Percentiles rank a stretch among this genome's conserved stretches.
These are phyloP conservation scores for Acronicta aceris DNA, from an alignment of 2,888 invertebrate genomes.

Conservation along the genomic window DNA sequence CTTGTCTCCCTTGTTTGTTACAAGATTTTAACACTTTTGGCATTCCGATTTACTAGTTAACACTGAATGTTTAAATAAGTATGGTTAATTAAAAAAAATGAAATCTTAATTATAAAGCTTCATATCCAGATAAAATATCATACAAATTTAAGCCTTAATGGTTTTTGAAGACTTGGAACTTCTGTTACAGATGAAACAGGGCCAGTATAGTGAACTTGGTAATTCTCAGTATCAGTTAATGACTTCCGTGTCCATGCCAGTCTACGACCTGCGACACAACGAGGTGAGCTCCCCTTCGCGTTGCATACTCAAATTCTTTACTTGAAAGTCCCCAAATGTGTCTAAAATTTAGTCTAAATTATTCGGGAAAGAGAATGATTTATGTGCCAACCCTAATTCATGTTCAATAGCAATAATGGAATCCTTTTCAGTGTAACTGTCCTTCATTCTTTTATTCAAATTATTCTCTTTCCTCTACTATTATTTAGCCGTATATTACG, in stretches of 20 bases:
- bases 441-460: slow-evolving; percentile 54
- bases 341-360: slow-evolving; percentile 38
- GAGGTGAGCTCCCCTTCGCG: slow-evolving; percentile 90
- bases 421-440: slow-evolving; percentile 30
- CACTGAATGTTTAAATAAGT: too few species aligned
- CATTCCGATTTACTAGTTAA: too few species aligned
- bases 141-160: slow-evolving; percentile 20
- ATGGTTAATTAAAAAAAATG: too few species aligned
- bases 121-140: too few species aligned
- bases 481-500: slow-evolving; percentile 55
- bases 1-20: too few species aligned
- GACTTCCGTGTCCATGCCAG: slow-evolving; percentile 98
- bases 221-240: slow-evolving; percentile 93
- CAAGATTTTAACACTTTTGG: too few species aligned
- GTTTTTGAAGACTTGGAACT: slow-evolving; percentile 14
- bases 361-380: slow-evolving; percentile 53
- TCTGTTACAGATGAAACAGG: slow-evolving; percentile 87
- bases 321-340: slow-evolving; percentile 54
- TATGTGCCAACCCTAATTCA: slow-evolving; percentile 22
- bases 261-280: slow-evolving; percentile 95
- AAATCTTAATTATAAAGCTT: too few species aligned
- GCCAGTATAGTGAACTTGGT: slow-evolving; percentile 90
- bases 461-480: slow-evolving; percentile 60
- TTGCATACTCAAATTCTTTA: slow-evolving; percentile 37
- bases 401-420: slow-evolving; percentile 32